These are phyloP conservation scores for Ciona savignyi DNA, from an alignment of 23 tunicate species.

Conservation along the genomic window DNA sequence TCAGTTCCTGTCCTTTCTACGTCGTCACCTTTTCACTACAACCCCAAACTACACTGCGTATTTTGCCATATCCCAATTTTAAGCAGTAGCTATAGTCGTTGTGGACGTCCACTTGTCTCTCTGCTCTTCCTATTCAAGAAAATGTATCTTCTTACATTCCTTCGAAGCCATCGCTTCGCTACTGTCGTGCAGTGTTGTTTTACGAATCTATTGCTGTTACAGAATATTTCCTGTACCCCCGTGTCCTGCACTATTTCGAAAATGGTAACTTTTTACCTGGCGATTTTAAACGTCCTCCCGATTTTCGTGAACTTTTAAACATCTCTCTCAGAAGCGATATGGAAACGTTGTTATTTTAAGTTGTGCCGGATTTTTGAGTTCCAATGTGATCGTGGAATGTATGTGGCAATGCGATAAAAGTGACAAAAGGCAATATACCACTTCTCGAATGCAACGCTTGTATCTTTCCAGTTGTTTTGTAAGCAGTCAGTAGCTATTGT, in stretches of 20 bases:
- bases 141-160: neutral
- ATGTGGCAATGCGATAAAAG: neutral
- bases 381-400: neutral
- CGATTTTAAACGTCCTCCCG: neutral
- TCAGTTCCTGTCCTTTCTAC: no score
- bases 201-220: neutral
- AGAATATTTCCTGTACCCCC: neutral
- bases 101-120: neutral
- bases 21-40: no score
- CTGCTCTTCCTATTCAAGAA: neutral
- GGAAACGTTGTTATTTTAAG: neutral
- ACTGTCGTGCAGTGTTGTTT: neutral
- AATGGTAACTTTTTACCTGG: neutral
- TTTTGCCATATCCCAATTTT: neutral
- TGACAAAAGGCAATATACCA: neutral
- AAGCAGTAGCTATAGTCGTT: neutral
- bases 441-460: neutral
- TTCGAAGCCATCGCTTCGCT: neutral
- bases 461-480: no score
- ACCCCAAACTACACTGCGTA: neutral
- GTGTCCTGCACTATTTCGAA: neutral
- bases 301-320: neutral
- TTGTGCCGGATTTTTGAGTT: neutral
- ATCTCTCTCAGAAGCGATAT: neutral
- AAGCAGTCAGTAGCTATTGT: no score